Evolutionary conservation across 2,888 invertebrate genomes (phyloP).

Genomic region (Cordilura impudica): DNA sequence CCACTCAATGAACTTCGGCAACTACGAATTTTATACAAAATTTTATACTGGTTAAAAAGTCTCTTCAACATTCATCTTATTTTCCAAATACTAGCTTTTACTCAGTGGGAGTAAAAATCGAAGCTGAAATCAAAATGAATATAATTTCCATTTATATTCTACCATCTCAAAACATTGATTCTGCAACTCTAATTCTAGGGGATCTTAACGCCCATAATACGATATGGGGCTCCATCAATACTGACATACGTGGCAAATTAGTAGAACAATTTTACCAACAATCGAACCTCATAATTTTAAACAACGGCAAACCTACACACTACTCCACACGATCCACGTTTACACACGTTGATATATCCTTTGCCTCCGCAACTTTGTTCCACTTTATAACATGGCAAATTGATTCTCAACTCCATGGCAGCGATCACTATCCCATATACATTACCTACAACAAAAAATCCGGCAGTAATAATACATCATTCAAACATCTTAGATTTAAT

Average conservation of each 20-base stretch:
- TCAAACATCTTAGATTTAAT: conserved; percentile 5
- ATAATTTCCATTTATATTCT: too few relatives aligned
- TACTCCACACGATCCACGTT: conserved; percentile 22
- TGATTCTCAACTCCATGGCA: conserved; percentile 27
- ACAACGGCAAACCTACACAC: conserved; percentile 20
- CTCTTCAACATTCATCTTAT: conserved; percentile 20
- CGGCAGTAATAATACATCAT: too few relatives aligned
- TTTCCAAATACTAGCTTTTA: too few relatives aligned
- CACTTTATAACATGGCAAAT: conserved; percentile 25
- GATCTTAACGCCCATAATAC: conserved; percentile 25
- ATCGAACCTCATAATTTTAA: too few relatives aligned
- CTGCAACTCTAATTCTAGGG: background rate
- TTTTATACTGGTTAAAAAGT: conserved; percentile 24
- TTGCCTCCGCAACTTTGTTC: conserved; percentile 3
- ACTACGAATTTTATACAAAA: background rate
- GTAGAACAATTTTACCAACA: too few relatives aligned
- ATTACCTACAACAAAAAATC: background rate
- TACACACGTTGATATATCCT: conserved; percentile 35
- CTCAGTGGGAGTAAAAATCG: too few relatives aligned
- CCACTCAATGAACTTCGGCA: conserved; percentile 6
- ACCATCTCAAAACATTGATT: background rate
- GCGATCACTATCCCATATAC: conserved; percentile 32
- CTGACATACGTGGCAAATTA: too few relatives aligned
- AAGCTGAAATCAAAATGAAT: too few relatives aligned
- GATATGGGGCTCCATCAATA: conserved; percentile 1